These are phyloP conservation scores for Junco hyemalis DNA, from an alignment of 2,113 vertebrate genomes.

Conservation along the genomic window DNA sequence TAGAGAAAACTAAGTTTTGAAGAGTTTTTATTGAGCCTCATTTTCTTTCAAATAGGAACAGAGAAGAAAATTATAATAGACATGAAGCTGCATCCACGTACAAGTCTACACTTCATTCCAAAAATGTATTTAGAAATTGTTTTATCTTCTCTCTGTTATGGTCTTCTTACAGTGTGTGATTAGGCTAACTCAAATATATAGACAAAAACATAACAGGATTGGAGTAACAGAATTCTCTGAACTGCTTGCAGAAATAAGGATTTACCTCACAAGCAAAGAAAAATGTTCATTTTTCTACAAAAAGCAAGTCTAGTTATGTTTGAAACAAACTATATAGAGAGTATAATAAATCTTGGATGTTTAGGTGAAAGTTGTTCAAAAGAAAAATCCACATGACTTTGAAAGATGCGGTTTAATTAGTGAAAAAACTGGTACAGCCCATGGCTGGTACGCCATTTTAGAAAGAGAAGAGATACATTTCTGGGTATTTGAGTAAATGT, in stretches of 20 bases:
- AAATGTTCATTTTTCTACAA: slow-evolving; percentile 20
- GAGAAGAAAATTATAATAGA: neutral
- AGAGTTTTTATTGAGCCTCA: neutral
- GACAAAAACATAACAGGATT: slow-evolving; percentile 6
- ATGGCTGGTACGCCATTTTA: neutral
- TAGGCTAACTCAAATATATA: slow-evolving; percentile 30
- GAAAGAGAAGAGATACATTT: neutral
- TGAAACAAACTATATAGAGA: slow-evolving; percentile 8
- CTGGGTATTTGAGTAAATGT: neutral
- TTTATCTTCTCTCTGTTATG: neutral
- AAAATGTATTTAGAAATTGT: slow-evolving; percentile 46
- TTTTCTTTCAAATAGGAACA: slow-evolving; percentile 8
- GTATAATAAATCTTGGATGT: neutral
- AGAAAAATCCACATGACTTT: neutral
- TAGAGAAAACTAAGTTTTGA: neutral
- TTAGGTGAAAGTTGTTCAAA: slow-evolving; percentile 4
- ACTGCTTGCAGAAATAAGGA: slow-evolving; percentile 60
- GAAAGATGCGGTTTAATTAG: neutral
- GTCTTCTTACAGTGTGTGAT: slow-evolving; percentile 18
- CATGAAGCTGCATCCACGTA: neutral
- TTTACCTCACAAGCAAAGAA: slow-evolving; percentile 40
- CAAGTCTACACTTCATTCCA: slow-evolving; percentile 36
- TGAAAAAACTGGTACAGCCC: neutral
- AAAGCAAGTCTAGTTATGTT: slow-evolving; percentile 14
- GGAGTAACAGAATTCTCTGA: slow-evolving; percentile 33